phyloP scores from a whole-genome alignment of 2,113 vertebrate species.

The Lepus americanus region DNA sequence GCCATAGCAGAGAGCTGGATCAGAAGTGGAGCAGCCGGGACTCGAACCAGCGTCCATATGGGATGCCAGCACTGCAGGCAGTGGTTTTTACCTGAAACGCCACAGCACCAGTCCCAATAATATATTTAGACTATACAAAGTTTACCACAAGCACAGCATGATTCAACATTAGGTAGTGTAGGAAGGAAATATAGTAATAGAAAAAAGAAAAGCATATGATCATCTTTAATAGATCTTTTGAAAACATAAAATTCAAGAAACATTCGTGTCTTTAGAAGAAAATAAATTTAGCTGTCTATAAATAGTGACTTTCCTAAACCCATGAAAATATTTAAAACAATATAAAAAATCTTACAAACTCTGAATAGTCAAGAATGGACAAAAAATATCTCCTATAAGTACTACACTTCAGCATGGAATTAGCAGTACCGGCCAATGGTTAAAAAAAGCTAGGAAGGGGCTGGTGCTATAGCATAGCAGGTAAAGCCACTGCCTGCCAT shows the following conservation, averaged over 20 bases:
- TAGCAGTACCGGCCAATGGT: not conserved
- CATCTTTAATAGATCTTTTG: not conserved
- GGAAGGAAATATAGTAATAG: conserved; percentile 48
- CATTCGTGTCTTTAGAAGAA: conserved; percentile 46
- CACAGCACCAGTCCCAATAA: not conserved
- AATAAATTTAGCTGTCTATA: conserved; percentile 10
- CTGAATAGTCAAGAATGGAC: not conserved
- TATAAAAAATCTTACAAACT: not conserved
- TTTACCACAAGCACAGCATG: conserved; percentile 33
- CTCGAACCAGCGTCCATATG: too few relatives aligned
- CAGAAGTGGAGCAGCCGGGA: too few relatives aligned
- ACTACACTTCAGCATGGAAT: not conserved
- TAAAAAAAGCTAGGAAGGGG: not conserved
- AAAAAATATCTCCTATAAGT: not conserved
- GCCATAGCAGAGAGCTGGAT: too few relatives aligned
- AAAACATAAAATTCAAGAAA: conserved; percentile 47
- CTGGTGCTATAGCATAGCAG: too few relatives aligned
- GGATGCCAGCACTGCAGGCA: too few relatives aligned
- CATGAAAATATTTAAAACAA: not conserved
- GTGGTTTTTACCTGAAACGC: too few relatives aligned
- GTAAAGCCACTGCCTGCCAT: too few relatives aligned
- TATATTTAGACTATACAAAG: conserved; percentile 7
- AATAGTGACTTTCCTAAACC: conserved; percentile 51
- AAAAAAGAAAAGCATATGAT: conserved; percentile 40
- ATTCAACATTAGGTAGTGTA: not conserved